Base-by-base conservation (phyloP, 53 echinoderm and acorn worm genomes). In the Mesocentrotus franciscanus region DNA sequence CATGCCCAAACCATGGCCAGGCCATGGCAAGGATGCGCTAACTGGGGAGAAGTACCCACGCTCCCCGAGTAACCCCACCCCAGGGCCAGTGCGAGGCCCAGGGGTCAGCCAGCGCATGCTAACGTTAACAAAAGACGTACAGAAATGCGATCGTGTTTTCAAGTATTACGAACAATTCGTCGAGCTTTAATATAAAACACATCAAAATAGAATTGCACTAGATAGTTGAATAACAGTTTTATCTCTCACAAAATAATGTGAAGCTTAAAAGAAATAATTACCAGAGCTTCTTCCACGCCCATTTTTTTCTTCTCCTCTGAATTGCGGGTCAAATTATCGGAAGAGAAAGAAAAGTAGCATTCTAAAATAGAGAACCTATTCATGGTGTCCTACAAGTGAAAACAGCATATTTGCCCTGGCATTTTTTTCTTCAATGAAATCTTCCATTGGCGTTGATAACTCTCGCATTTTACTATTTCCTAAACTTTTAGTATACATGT, bases 201-300 rank as follows among this genome's bases (percentile, higher is more conserved):
- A 49, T 49, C 49, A 7, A 49, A 49, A 49, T 2, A 49, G 49
- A 49, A 49, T 49, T 49, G 49, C 1, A 62, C 18, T 62, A 18
- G 62, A 18, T 62, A 62, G 1, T 18, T 62, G 1, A 16, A 0
- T 14, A 8, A 72, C 29, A 20, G 16, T 10, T 72, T 26, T n/a
- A 72, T 6, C n/a, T 9, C 72, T n/a, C 10, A 72, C 9, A 72
- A 72, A 9, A 72, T 27, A n/a, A 79, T 17, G 0, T 79, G 17
- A 8, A 36, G 39, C 36, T 39, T 7, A 79, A 42, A 35, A 79
- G 36, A 79, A 79, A 79, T 18, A 35, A 9, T 39, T 79, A 79
- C 79, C 79, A 79, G 18, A 79, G 79, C 79, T 36, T 79, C 79
- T 79, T 79, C 79, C 42, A 79, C 79, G n/a, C 79, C 79, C 79